These are phyloP conservation scores for Lithophane socia DNA, from an alignment of 2,888 invertebrate genomes.

Conservation along the genomic window DNA sequence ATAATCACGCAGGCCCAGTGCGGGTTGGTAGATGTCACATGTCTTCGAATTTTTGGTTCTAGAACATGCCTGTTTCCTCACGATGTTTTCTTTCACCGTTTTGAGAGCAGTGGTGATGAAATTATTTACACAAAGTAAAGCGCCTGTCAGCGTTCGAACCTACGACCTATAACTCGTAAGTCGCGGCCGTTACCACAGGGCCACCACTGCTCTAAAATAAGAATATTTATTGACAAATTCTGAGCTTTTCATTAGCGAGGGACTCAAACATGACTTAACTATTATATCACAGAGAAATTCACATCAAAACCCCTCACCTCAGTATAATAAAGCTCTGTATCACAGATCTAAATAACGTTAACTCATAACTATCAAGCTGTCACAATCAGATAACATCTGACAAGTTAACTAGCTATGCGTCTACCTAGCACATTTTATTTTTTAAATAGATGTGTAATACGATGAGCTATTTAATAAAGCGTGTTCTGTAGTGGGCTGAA, in stretches of 20 bases:
- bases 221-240: neutral
- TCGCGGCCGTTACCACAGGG: no score
- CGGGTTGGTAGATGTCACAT: no score
- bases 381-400: constrained; percentile 50
- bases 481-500: neutral
- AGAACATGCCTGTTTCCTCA: no score
- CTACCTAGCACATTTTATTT: constrained; percentile 23
- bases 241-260: neutral
- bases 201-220: no score
- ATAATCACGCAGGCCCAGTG: no score
- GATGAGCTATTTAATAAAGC: neutral
- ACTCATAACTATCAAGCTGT: constrained; percentile 45
- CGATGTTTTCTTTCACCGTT: no score
- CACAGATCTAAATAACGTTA: constrained; percentile 35
- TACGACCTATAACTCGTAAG: no score
- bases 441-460: constrained; percentile 5
- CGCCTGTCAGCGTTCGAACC: no score
- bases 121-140: no score
- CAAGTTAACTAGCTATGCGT: constrained; percentile 43
- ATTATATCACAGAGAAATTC: constrained; percentile 1
- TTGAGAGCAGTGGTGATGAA: no score
- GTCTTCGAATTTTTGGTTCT: no score
- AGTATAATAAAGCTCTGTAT: constrained; percentile 27
- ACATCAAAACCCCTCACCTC: constrained; percentile 5
- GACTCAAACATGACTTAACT: neutral